Conservation (phyloP, 2,113 vertebrate species). For the Gasterosteus aculeatus region DNA sequence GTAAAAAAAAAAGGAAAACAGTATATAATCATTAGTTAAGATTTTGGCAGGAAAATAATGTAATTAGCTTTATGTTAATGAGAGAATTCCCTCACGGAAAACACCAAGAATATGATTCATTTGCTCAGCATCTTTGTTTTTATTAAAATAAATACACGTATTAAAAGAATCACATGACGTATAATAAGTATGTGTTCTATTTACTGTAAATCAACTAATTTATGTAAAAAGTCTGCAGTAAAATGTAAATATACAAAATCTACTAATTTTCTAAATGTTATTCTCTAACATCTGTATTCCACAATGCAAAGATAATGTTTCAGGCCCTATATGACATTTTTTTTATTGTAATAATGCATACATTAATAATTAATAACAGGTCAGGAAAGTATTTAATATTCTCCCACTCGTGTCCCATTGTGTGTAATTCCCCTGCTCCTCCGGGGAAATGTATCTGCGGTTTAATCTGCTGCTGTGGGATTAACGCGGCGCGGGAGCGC, state of each 20-base stretch:
- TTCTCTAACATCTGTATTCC: not conserved
- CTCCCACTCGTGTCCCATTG: not conserved
- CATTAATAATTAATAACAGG: not conserved
- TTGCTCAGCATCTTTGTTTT: not conserved
- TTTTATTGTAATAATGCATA: not conserved
- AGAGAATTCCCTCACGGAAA: not conserved
- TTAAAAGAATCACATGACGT: not conserved
- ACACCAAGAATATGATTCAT: not conserved
- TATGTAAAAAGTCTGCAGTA: not conserved
- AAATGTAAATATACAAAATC: constrained; percentile 1
- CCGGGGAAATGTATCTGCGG: constrained; percentile 6
- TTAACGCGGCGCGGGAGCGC: constrained; percentile 43
- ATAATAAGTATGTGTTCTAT: not conserved
- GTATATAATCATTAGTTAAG: not conserved
- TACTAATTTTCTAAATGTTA: not conserved
- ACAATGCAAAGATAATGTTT: not conserved
- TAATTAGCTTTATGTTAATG: not conserved
- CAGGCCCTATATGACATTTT: not conserved
- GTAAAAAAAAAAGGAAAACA: not conserved
- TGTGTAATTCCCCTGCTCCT: constrained; percentile 26
- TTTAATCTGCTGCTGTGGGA: constrained; percentile 65
- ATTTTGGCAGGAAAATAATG: not conserved
- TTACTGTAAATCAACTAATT: not conserved
- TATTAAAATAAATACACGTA: not conserved
- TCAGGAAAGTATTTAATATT: not conserved